These are phyloP conservation scores for Vicugna pacos DNA, from an alignment of 2,113 vertebrate genomes.

Conservation along the genomic window DNA sequence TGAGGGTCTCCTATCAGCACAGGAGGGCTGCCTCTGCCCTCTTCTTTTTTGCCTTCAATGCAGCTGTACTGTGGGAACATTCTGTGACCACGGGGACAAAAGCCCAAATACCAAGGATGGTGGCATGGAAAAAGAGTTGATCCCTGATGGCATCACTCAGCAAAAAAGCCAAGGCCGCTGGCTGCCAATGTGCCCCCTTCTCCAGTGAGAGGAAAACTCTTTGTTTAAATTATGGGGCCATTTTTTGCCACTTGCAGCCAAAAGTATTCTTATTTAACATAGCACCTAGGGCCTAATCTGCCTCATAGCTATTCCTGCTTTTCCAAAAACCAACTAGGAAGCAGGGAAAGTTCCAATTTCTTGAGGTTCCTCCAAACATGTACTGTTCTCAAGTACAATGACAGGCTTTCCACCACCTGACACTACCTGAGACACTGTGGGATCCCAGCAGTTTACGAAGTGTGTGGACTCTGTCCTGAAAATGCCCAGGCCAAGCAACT, in stretches of 20 bases:
- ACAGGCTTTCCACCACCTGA: background rate
- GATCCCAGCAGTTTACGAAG: background rate
- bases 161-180: background rate
- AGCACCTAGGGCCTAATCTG: background rate
- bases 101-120: background rate
- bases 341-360: background rate
- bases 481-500: background rate
- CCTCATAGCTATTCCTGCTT: background rate
- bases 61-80: background rate
- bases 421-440: background rate
- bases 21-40: background rate
- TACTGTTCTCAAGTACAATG: background rate
- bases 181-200: background rate
- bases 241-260: background rate
- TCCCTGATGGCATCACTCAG: background rate
- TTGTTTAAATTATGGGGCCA: background rate
- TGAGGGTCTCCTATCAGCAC: background rate
- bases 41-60: background rate
- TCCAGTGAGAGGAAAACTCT: background rate
- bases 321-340: background rate
- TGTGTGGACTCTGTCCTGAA: background rate
- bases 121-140: background rate
- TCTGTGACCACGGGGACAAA: background rate
- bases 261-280: background rate
- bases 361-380: background rate